Percentiles rank a stretch among this genome's conserved stretches.
Conservation (phyloP, 2,888 invertebrate genomes). For the Siphonodentalium dalli region DNA sequence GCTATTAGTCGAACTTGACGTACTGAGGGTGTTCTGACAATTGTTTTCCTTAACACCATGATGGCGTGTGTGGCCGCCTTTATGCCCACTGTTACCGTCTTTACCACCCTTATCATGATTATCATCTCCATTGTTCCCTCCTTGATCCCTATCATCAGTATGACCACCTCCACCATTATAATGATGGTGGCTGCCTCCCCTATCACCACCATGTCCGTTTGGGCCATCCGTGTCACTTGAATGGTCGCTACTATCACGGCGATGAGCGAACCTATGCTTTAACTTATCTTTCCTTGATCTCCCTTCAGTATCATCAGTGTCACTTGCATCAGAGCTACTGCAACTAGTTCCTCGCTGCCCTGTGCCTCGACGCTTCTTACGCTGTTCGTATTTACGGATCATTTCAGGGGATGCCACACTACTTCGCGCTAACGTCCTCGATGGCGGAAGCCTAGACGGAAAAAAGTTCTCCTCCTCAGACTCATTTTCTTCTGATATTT, state of each 20-base stretch:
- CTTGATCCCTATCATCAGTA: conserved; percentile 31
- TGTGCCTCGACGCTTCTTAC: conserved; percentile 72
- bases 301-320: conserved; percentile 70
- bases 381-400: conserved; percentile 63
- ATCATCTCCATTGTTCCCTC: conserved; percentile 30
- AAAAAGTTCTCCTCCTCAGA: conserved; percentile 61
- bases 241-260: conserved; percentile 62
- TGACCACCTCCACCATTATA: conserved; percentile 33
- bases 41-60: conserved; percentile 33
- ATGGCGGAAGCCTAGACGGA: conserved; percentile 42
- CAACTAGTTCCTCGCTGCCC: conserved; percentile 80
- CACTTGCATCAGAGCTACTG: conserved; percentile 92
- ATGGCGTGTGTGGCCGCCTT: conserved; percentile 33
- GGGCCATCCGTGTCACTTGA: conserved; percentile 64
- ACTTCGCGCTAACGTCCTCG: conserved; percentile 39
- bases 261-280: conserved; percentile 53
- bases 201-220: conserved; percentile 41
- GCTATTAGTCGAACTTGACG: conserved; percentile 16
- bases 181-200: conserved; percentile 31
- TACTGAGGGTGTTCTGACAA: conserved; percentile 29
- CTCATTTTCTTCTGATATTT: conserved; percentile 75
- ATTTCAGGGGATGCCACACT: conserved; percentile 62
- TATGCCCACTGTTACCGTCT: conserved; percentile 34
- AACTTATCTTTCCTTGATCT: conserved; percentile 56
- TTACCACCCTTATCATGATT: conserved; percentile 37